Evolutionary conservation across 2,113 vertebrate species (phyloP).

Genomic region (Takifugu bimaculatus): DNA sequence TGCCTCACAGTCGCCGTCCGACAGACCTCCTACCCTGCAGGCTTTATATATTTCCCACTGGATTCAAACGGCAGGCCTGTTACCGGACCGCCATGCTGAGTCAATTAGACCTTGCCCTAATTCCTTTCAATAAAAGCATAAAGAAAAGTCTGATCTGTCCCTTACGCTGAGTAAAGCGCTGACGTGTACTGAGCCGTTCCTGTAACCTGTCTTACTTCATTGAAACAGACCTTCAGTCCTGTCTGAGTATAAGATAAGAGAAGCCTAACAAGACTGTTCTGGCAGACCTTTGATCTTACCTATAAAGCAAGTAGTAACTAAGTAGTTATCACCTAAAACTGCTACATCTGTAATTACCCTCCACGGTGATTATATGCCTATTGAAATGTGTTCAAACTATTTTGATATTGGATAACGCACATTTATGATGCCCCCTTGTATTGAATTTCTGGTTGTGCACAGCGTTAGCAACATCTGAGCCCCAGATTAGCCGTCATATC

Average conservation of each 20-base stretch:
- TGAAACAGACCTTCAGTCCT: neutral
- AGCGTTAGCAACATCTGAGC: neutral
- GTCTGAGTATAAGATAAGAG: neutral
- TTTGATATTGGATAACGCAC: too few relatives aligned
- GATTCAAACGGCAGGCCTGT: too few relatives aligned
- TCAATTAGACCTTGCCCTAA: neutral
- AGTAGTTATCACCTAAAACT: neutral
- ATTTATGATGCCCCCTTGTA: too few relatives aligned
- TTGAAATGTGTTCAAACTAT: too few relatives aligned
- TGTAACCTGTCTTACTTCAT: neutral
- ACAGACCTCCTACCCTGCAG: too few relatives aligned
- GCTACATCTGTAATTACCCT: neutral
- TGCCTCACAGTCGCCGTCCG: too few relatives aligned
- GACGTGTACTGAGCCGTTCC: neutral
- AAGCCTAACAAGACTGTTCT: neutral
- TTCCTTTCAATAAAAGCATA: too few relatives aligned
- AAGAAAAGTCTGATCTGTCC: neutral
- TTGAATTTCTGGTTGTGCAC: too few relatives aligned
- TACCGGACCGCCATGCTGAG: neutral
- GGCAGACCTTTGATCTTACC: neutral
- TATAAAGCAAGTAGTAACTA: neutral
- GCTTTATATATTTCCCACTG: too few relatives aligned
- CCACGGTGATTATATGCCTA: neutral
- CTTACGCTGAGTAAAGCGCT: neutral
- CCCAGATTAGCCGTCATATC: constrained; percentile 19